Conservation (phyloP, 2,888 invertebrate species). For the Nudaria mundana region DNA sequence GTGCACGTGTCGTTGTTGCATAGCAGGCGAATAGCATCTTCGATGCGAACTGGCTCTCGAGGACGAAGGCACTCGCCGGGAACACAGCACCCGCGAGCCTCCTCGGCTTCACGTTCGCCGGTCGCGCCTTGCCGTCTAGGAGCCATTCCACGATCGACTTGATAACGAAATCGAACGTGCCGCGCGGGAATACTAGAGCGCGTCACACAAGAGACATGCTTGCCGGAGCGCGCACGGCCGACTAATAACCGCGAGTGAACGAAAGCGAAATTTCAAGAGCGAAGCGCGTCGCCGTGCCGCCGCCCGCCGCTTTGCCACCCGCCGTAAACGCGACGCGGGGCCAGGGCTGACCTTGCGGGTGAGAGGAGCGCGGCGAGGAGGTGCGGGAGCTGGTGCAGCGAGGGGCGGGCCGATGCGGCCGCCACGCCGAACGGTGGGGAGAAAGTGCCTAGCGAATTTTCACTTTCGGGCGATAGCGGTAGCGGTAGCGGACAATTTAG, state of each 20-base stretch:
- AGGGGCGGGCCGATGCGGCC: conserved; percentile 45
- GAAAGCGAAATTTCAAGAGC: conserved; percentile 88
- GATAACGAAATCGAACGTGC: conserved; percentile 71
- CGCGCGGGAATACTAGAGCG: conserved; percentile 56
- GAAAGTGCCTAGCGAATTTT: conserved; percentile 78
- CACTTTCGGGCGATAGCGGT: conserved; percentile 71
- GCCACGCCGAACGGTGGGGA: conserved; percentile 61
- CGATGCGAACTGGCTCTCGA: conserved; percentile 83
- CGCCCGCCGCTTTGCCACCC: conserved; percentile 63
- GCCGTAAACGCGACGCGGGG: conserved; percentile 62
- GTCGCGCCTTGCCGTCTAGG: conserved; percentile 76
- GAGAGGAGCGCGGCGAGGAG: conserved; percentile 38
- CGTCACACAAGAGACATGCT: conserved; percentile 82
- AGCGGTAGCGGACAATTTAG: conserved; percentile 43
- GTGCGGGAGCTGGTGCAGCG: conserved; percentile 55
- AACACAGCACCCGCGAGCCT: conserved; percentile 88
- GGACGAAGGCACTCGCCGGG: conserved; percentile 91
- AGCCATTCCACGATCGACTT: conserved; percentile 66
- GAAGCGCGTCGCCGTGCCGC: conserved; percentile 72
- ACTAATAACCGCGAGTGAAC: conserved; percentile 82
- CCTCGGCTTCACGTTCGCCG: conserved; percentile 73
- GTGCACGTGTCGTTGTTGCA: conserved; percentile 97
- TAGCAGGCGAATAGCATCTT: conserved; percentile 92
- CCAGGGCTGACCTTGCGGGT: conserved; percentile 66
- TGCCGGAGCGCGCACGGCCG: conserved; percentile 81